phyloP scores from a whole-genome alignment of 53 echinoderm and acorn worm species.

The Holothuria scabra region DNA sequence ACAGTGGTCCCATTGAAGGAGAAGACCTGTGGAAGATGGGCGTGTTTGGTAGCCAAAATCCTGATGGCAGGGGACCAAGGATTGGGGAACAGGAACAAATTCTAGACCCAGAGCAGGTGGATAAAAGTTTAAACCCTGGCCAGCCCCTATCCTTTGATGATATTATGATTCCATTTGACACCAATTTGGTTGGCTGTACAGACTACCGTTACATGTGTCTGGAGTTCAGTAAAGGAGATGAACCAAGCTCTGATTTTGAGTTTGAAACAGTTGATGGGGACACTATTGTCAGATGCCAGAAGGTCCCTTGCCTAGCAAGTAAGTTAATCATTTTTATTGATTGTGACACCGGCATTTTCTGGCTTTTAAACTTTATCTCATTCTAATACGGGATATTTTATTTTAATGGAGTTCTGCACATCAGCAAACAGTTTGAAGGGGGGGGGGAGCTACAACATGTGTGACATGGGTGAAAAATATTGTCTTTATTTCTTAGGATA shows the following conservation, averaged over 20 bases:
- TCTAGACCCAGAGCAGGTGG: conserved; percentile 66
- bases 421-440: too few relatives aligned
- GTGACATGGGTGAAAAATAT: too few relatives aligned
- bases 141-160: conserved; percentile 35
- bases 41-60: conserved; percentile 74
- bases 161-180: conserved; percentile 38
- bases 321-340: neutral
- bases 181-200: conserved; percentile 74
- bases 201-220: conserved; percentile 84
- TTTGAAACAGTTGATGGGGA: conserved; percentile 58
- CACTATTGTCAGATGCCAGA: conserved; percentile 29
- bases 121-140: conserved; percentile 43
- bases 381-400: too few relatives aligned
- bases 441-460: too few relatives aligned
- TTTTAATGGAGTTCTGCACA: too few relatives aligned
- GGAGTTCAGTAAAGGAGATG: conserved; percentile 83
- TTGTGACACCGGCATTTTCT: too few relatives aligned
- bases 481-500: too few relatives aligned
- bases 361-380: too few relatives aligned
- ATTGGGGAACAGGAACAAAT: conserved; percentile 72
- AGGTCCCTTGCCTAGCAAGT: conserved; percentile 54
- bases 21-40: conserved; percentile 82
- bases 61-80: conserved; percentile 77
- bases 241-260: conserved; percentile 76
- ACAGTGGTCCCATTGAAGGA: conserved; percentile 83